phyloP scores from a whole-genome alignment of 64 coral and sea anemone genomes.

The Catalaphyllia jardinei region DNA sequence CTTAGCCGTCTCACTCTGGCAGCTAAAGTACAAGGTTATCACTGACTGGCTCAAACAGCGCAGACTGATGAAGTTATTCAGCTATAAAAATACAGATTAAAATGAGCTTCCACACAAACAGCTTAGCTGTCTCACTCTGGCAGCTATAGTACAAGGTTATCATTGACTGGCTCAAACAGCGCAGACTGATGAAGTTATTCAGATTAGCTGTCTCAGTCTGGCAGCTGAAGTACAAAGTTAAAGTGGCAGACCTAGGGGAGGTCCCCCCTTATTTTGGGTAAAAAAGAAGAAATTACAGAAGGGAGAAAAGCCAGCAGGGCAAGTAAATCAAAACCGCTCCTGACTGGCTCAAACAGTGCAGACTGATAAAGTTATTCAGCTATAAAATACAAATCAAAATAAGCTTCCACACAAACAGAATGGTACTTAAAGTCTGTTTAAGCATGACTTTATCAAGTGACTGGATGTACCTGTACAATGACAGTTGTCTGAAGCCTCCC shows the following conservation, averaged over 20 bases:
- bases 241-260: no score
- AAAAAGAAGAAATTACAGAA: no score
- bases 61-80: constrained; percentile 69
- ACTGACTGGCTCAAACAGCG: constrained; percentile 71
- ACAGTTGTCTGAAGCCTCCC: constrained; percentile 78
- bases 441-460: neutral
- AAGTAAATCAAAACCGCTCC: no score
- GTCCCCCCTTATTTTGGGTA: no score
- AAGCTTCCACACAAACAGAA: neutral
- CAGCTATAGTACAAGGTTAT: no score
- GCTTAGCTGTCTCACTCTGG: no score
- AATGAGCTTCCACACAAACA: neutral
- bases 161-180: no score
- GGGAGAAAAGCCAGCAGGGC: no score
- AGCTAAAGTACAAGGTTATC: constrained; percentile 82
- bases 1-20: constrained; percentile 82
- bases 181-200: no score
- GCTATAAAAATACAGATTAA: constrained; percentile 33
- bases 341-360: constrained; percentile 70
- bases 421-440: neutral
- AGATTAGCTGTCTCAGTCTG: no score
- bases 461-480: constrained; percentile 56
- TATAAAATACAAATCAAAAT: constrained; percentile 13
- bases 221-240: no score
- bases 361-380: constrained; percentile 70